Base-by-base conservation (phyloP, 2,797 vertebrate genomes). In the Cossypha niveicapilla region DNA sequence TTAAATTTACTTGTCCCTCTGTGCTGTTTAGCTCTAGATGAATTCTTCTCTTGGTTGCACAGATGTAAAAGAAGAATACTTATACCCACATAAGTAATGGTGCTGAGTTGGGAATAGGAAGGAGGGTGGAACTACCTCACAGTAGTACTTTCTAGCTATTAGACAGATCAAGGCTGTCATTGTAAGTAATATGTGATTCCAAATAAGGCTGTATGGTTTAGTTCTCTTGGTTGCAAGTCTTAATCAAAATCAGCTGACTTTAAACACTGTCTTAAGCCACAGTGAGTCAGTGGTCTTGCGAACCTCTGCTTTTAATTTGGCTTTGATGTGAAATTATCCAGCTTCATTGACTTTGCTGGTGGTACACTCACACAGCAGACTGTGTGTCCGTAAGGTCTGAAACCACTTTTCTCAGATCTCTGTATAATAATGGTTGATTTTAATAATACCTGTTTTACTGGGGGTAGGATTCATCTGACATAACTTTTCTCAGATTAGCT, bases 161-260 rank as follows among this genome's bases (percentile, higher is more conserved):
- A 54, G 92, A 60, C 77, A 53, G 27, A 61, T 54, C n/a, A 48
- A 48, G 75, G 37, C 75, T 62, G 48, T 32, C 44, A 75, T 61
- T 92, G 39, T 87, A 67, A 82, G 61, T 57, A 66, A 47, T 75
- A 37, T 18, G 24, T 10, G 35, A 37, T 80, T 92, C 92, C 88
- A 94, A 32, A 76, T 56, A 90, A 88, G 63, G 63, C 51, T 92
- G 30, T 90, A 88, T 78, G 71, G 88, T 81, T 92, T 84, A 54
- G 30, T 93, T 92, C 60, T 93, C 47, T 75, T 48, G 60, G 50
- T 93, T 88, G 47, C 45, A 72, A 86, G 66, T 72, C 85, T 83
- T 83, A 65, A 91, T 93, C 56, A 92, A 88, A 90, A 90, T 88
- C 82, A 77, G 15, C 58, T 91, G 90, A 48, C 70, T 90, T 86